Percentiles rank a stretch among this genome's conserved stretches.
These are phyloP conservation scores for Catostomus latipinnis DNA, from an alignment of 2,797 vertebrate species.

Conservation along the genomic window DNA sequence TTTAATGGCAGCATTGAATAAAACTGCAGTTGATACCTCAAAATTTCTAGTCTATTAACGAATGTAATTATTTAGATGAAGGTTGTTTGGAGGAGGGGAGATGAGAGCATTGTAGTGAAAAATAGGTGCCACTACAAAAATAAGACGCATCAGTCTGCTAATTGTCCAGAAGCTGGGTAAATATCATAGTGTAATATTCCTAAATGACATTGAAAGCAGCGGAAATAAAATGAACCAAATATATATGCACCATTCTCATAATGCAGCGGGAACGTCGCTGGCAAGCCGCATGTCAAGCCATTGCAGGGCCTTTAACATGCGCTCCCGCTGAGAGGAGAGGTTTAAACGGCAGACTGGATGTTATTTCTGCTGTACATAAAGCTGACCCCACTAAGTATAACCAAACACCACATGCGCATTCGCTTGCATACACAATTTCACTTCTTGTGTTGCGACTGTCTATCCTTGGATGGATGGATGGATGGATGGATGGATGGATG, in stretches of 20 bases:
- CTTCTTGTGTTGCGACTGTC: too few species aligned
- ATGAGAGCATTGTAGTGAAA: constrained; percentile 41
- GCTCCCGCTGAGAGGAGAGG: constrained; percentile 56
- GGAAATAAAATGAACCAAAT: constrained; percentile 54
- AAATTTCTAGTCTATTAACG: constrained; percentile 73
- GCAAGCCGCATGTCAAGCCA: constrained; percentile 52
- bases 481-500: too few species aligned
- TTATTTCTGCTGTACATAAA: constrained; percentile 62
- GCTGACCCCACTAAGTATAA: constrained; percentile 59
- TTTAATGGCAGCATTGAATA: constrained; percentile 74
- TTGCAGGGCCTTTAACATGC: constrained; percentile 55
- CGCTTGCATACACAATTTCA: constrained; percentile 33
- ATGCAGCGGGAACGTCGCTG: constrained; percentile 54
- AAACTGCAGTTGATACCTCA: constrained; percentile 73
- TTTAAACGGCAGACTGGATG: constrained; percentile 59
- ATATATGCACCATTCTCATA: constrained; percentile 40
- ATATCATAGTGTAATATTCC: constrained; percentile 57
- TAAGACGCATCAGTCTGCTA: constrained; percentile 43
- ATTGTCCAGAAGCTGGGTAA: constrained; percentile 55
- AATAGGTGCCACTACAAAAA: constrained; percentile 40
- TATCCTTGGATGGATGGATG: too few species aligned
- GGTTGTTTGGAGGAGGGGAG: constrained; percentile 28
- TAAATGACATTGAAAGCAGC: constrained; percentile 51
- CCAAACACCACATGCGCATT: constrained; percentile 39
- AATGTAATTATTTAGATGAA: constrained; percentile 69